Base-by-base conservation (phyloP, 1,140 invertebrate genomes). In the Panulirus ornatus region DNA sequence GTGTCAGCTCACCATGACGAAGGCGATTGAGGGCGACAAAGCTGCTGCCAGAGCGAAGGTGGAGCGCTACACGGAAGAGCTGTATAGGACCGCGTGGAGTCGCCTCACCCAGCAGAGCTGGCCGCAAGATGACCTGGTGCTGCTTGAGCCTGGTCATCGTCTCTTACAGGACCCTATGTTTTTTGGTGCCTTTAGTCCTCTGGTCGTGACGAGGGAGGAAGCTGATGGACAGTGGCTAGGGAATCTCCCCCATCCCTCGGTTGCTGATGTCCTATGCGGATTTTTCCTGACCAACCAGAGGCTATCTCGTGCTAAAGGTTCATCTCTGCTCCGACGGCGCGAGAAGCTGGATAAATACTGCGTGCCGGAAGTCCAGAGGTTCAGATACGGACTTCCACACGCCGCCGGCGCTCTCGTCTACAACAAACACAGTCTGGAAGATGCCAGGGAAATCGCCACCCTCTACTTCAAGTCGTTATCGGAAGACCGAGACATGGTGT, bases 351-450 rank as follows among this genome's bases (percentile, higher is more conserved):
- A 88, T 42, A 78, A 70, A 40, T 89, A 75, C 47, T 83, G 79
- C 44, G 36, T 82, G 27, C 79, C 63, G 5, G 79, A 89, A 51
- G 40, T 83, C 44, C 75, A 75, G 54, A 83, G 70, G n/a, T 82
- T 58, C 34, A 73, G 76, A 30, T 44, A 89, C 27, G 79, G 83
- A 6, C 66, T 89, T 2, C 70, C 66, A 19, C 88, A 89, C 36
- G 70, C 66, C 1, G 88, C 88, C 27, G 88, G 79, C n/a, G 66
- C 81, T 38, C 71, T 89, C 14, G 66, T 83, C 1, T 89, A 84
- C 42, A 89, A 58, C 42, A 89, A 83, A 54, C 88, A 89, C 79
- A 89, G 9, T 38, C 27, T 83, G 38, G 70, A 89, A n/a, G 88
- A 89, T 42, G 78, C 81, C 1, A 89, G 84, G 63, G 88, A 89